phyloP scores from a whole-genome alignment of 2,888 invertebrate species.

The Himalopsyche tibetana region DNA sequence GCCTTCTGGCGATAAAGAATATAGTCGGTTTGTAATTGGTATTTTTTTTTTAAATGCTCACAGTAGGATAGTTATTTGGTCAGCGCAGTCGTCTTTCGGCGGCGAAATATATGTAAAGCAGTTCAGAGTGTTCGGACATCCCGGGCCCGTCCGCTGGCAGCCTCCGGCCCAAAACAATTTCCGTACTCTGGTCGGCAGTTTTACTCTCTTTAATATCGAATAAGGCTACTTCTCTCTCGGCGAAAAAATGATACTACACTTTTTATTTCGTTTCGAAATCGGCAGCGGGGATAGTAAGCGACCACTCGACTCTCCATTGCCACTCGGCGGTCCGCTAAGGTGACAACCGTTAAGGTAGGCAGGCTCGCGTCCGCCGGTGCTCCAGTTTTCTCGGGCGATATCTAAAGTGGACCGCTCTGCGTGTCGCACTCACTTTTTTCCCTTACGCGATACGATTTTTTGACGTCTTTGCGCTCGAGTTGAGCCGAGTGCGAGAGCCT shows the following conservation, averaged over 20 bases:
- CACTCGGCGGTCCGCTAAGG: constrained; percentile 51
- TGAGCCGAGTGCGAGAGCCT: constrained; percentile 23
- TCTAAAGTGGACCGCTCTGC: constrained; percentile 6
- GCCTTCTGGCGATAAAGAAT: constrained; percentile 1
- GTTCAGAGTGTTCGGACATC: constrained; percentile 54
- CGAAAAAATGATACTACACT: constrained; percentile 53
- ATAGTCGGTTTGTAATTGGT: not conserved
- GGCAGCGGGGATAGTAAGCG: constrained; percentile 31
- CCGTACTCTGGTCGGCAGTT: constrained; percentile 58
- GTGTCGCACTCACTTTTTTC: constrained; percentile 48
- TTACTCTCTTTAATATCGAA: constrained; percentile 55
- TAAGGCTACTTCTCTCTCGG: constrained; percentile 44
- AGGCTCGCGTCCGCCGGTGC: constrained; percentile 43
- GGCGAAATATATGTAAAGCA: constrained; percentile 44
- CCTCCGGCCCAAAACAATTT: constrained; percentile 62
- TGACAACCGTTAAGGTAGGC: constrained; percentile 59
- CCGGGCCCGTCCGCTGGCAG: constrained; percentile 49
- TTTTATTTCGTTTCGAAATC: constrained; percentile 65
- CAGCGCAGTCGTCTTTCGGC: constrained; percentile 56
- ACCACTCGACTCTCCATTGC: constrained; percentile 56
- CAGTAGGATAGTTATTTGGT: constrained; percentile 1
- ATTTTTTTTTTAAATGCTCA: constrained; percentile 33
- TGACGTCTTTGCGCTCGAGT: constrained; percentile 45
- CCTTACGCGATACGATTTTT: constrained; percentile 40
- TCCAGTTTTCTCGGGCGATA: constrained; percentile 49